Percentiles rank a stretch among this genome's conserved stretches.
Conservation (phyloP, 1,140 invertebrate species). For the Solenopsis fugax region DNA sequence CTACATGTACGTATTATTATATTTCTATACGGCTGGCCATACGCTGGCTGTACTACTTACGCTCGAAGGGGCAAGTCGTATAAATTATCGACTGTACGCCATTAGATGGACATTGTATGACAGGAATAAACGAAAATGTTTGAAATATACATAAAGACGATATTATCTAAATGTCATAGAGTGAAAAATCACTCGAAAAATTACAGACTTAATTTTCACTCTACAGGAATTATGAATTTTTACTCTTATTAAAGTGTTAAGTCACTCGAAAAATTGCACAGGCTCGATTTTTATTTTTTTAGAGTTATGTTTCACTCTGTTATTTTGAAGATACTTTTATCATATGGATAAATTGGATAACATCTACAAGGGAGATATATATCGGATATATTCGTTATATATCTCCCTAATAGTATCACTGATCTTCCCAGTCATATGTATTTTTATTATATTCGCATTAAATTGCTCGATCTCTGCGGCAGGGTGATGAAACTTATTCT, state of each 20-base stretch:
- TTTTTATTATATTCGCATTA: conserved; percentile 14
- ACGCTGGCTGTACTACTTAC: conserved; percentile 29
- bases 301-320: too few species aligned
- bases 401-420: neutral
- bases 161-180: neutral
- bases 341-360: neutral
- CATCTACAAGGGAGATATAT: neutral
- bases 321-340: too few species aligned
- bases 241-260: too few species aligned
- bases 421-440: neutral
- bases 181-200: too few species aligned
- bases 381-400: too few species aligned
- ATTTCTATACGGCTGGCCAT: neutral
- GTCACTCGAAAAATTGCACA: too few species aligned
- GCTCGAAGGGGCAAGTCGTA: neutral
- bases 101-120: neutral
- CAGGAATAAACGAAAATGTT: neutral
- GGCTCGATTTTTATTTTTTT: too few species aligned
- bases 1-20: neutral
- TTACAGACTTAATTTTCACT: too few species aligned
- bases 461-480: neutral
- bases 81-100: conserved; percentile 1
- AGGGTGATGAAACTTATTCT: neutral
- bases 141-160: neutral
- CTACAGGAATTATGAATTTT: too few species aligned